These are phyloP conservation scores for Apteryx mantelli DNA, from an alignment of 2,113 vertebrate genomes.

Conservation along the genomic window DNA sequence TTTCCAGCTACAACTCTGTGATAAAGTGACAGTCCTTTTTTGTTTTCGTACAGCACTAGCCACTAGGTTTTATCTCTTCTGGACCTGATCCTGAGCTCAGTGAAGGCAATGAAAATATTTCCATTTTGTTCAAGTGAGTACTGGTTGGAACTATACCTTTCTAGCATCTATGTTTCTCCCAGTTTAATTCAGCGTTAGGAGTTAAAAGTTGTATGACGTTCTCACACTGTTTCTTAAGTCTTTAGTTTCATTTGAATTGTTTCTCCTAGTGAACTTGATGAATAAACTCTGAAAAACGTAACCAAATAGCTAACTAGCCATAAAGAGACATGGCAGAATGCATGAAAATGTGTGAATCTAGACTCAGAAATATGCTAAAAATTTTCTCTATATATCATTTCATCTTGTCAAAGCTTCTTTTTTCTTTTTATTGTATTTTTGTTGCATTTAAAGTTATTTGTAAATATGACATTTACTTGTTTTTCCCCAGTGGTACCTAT, in stretches of 20 bases:
- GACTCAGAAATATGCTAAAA: background rate
- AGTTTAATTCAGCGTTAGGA: background rate
- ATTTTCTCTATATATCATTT: background rate
- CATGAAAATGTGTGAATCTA: background rate
- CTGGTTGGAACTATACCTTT: background rate
- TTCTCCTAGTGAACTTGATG: background rate
- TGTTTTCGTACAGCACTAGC: background rate
- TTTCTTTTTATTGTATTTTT: background rate
- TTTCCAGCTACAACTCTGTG: background rate
- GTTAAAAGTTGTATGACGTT: background rate
- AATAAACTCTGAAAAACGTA: conserved; percentile 7
- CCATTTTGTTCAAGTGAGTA: background rate
- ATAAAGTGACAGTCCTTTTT: background rate
- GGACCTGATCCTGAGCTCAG: background rate
- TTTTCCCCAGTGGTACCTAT: background rate
- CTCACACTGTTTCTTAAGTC: background rate
- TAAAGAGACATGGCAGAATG: background rate
- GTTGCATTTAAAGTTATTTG: background rate
- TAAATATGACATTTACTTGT: background rate
- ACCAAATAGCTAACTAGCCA: background rate
- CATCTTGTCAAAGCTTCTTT: background rate
- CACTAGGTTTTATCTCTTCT: background rate
- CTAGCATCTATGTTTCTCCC: background rate
- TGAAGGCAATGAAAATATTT: background rate
- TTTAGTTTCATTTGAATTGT: conserved; percentile 1